phyloP scores from a whole-genome alignment of 2,888 invertebrate genomes.

The Conus canariensis region DNA sequence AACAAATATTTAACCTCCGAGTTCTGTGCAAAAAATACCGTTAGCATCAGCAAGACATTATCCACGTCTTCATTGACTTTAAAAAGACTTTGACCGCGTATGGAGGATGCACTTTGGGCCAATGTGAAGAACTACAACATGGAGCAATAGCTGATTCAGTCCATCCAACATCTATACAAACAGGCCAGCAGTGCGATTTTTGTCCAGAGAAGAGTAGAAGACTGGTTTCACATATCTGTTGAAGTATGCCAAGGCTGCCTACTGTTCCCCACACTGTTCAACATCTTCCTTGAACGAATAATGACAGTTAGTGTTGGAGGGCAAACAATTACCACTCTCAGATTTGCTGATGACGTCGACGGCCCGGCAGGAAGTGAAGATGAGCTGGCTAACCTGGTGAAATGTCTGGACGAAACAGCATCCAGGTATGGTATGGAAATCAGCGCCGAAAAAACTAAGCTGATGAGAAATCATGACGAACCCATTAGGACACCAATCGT shows the following conservation, averaged over 20 bases:
- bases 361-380: not conserved
- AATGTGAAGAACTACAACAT: slow-evolving; percentile 21
- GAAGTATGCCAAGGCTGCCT: not conserved
- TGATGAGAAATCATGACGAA: not conserved
- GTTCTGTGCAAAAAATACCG: slow-evolving; percentile 2
- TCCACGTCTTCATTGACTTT: slow-evolving; percentile 23
- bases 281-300: not conserved
- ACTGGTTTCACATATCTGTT: slow-evolving; percentile 12
- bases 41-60: slow-evolving; percentile 12
- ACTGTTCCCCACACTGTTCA: not conserved
- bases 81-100: slow-evolving; percentile 24
- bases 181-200: slow-evolving; percentile 10
- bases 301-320: slow-evolving; percentile 12
- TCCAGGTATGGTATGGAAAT: not conserved
- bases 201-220: not conserved
- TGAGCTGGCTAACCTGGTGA: not conserved
- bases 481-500: no score
- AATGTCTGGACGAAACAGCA: not conserved
- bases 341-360: not conserved
- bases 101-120: slow-evolving; percentile 10
- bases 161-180: not conserved
- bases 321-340: not conserved
- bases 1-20: slow-evolving; percentile 28
- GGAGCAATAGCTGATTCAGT: not conserved
- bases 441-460: not conserved